Percentiles rank a stretch among this genome's conserved stretches.
These are phyloP conservation scores for Noctua janthina DNA, from an alignment of 2,888 invertebrate genomes.

Conservation along the genomic window DNA sequence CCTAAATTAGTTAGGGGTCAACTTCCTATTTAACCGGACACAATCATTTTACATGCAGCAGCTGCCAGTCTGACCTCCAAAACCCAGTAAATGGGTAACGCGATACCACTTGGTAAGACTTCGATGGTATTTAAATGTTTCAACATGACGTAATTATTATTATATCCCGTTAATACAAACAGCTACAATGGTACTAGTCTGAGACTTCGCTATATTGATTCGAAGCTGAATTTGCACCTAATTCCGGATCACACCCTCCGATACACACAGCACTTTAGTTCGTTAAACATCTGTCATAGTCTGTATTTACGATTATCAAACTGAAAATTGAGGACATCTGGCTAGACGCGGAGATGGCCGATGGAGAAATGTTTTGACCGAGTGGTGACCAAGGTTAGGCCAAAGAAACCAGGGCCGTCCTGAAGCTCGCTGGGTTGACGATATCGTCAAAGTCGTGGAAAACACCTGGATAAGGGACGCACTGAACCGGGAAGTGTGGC, in stretches of 20 bases:
- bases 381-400: too few species aligned
- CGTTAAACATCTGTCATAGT: background rate
- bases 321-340: background rate
- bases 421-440: too few species aligned
- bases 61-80: background rate
- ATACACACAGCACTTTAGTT: conserved; percentile 41
- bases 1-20: background rate
- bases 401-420: too few species aligned
- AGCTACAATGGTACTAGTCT: conserved; percentile 24
- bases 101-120: too few species aligned
- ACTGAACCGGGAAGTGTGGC: too few species aligned
- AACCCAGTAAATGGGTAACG: too few species aligned
- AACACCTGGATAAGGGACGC: too few species aligned
- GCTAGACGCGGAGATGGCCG: too few species aligned
- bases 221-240: conserved; percentile 28
- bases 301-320: background rate
- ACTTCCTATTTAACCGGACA: background rate
- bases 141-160: background rate
- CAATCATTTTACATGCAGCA: background rate
- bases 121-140: too few species aligned
- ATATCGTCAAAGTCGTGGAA: too few species aligned
- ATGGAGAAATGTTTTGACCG: too few species aligned
- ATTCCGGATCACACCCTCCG: conserved; percentile 9
- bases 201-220: conserved; percentile 36
- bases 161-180: background rate